These are phyloP conservation scores for Lophotriccus pileatus DNA, from an alignment of 2,797 vertebrate genomes.

Conservation along the genomic window DNA sequence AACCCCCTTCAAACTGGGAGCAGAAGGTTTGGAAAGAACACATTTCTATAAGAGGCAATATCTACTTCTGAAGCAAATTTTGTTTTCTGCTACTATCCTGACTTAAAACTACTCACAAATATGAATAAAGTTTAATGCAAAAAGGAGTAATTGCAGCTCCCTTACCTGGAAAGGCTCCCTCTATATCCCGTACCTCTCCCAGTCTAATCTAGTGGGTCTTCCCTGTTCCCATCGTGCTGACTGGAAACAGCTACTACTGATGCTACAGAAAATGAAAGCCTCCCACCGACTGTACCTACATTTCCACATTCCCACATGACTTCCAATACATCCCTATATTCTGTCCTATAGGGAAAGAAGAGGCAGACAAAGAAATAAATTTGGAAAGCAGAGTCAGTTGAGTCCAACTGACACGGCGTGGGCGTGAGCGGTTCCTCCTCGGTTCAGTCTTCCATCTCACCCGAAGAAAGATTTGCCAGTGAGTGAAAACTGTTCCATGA, in stretches of 20 bases:
- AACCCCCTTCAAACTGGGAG: neutral
- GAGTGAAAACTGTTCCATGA: slow-evolving; percentile 15
- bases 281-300: neutral
- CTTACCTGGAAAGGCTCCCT: neutral
- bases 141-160: neutral
- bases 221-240: neutral
- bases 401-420: neutral
- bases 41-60: neutral
- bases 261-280: neutral
- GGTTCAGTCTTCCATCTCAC: neutral
- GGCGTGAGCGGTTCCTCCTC: neutral
- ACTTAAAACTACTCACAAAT: neutral
- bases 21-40: neutral
- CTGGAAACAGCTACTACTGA: neutral
- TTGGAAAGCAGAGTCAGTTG: neutral
- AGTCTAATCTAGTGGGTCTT: neutral
- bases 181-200: neutral
- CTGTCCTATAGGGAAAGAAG: neutral
- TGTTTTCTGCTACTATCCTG: neutral
- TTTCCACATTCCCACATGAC: neutral
- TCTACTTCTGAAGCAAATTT: neutral
- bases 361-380: neutral
- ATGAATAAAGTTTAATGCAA: too few species aligned
- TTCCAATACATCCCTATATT: neutral
- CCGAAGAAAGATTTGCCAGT: neutral